Percentiles rank a stretch among this genome's conserved stretches.
These are phyloP conservation scores for Microctonus hyperodae DNA, from an alignment of 2,888 invertebrate species.

Conservation along the genomic window DNA sequence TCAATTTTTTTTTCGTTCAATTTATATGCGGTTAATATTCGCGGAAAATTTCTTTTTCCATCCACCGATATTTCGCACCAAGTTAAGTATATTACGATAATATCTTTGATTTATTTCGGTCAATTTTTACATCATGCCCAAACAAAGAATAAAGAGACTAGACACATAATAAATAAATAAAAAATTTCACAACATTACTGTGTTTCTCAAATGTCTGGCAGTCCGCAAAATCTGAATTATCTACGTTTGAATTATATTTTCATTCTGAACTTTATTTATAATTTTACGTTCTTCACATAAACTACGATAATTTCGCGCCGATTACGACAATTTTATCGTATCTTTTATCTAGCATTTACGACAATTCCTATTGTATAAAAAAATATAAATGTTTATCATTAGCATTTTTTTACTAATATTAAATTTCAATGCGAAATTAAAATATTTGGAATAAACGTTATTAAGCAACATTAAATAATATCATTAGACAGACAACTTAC, in stretches of 20 bases:
- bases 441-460: conserved; percentile 35
- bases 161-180: conserved; percentile 55
- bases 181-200: conserved; percentile 58
- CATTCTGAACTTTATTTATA: too few relatives aligned
- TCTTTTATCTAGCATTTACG: conserved; percentile 59
- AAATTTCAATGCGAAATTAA: too few relatives aligned
- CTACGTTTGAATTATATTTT: conserved; percentile 18
- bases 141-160: conserved; percentile 58
- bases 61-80: conserved; percentile 49
- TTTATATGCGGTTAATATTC: neutral
- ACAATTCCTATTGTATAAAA: conserved; percentile 55
- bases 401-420: too few relatives aligned
- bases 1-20: neutral
- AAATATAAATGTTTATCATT: conserved; percentile 51
- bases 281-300: too few relatives aligned
- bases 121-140: conserved; percentile 61
- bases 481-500: conserved; percentile 58
- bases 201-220: conserved; percentile 48
- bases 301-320: too few relatives aligned
- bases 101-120: conserved; percentile 41
- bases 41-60: conserved; percentile 25
- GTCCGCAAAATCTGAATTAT: conserved; percentile 48
- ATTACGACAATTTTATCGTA: conserved; percentile 51
- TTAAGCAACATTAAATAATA: conserved; percentile 55
- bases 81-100: conserved; percentile 47